Conservation (phyloP, 2,888 invertebrate species). For the Isotomurus palustris region DNA sequence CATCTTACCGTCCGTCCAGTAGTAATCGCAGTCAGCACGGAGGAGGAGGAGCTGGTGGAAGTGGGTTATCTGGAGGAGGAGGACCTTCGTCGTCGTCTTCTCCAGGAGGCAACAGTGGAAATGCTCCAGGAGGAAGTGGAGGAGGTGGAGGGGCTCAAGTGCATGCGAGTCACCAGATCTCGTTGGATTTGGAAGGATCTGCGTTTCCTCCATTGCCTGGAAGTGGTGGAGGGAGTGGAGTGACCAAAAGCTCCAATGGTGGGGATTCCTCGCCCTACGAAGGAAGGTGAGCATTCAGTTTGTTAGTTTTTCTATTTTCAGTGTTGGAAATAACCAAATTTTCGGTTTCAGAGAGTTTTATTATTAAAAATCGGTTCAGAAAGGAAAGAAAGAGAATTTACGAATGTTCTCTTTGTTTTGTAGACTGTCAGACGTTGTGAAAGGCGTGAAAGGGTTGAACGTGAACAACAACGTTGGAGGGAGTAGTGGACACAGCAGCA, state of each 20-base stretch:
- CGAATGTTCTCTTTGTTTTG: slow-evolving; percentile 4
- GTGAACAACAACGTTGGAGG: slow-evolving; percentile 16
- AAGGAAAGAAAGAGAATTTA: neutral
- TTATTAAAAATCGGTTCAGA: neutral
- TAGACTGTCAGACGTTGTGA: slow-evolving; percentile 73
- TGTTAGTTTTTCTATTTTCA: neutral
- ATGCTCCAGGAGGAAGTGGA: slow-evolving; percentile 22
- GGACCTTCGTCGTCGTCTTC: slow-evolving; percentile 37
- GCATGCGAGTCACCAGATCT: slow-evolving; percentile 33
- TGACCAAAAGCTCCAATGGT: too few relatives aligned
- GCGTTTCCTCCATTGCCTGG: slow-evolving; percentile 78
- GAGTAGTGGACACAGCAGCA: too few relatives aligned
- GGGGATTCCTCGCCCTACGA: slow-evolving; percentile 45
- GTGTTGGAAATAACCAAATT: neutral
- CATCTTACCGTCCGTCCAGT: neutral
- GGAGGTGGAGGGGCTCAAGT: slow-evolving; percentile 26
- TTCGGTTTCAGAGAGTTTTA: neutral
- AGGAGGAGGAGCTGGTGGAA: slow-evolving; percentile 35
- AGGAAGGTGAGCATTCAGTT: slow-evolving; percentile 34
- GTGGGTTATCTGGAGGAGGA: slow-evolving; percentile 41
- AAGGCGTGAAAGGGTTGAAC: slow-evolving; percentile 63
- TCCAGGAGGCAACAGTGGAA: too few relatives aligned
- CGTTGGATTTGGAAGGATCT: slow-evolving; percentile 72
- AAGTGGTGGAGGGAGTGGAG: slow-evolving; percentile 51
- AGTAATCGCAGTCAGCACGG: neutral